phyloP scores from a whole-genome alignment of 2,888 invertebrate species.

The Polyploca ridens region DNA sequence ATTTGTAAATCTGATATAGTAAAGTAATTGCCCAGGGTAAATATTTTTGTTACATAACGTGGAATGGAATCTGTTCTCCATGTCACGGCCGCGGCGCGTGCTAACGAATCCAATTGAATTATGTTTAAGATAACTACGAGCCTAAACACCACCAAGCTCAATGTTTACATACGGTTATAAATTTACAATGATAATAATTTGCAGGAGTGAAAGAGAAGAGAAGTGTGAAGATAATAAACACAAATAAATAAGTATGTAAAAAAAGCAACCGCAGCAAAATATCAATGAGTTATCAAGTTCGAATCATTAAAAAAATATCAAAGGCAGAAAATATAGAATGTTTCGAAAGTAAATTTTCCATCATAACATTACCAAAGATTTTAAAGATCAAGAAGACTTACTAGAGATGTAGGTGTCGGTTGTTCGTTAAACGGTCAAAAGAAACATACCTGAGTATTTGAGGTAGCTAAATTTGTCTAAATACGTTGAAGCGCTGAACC shows the following conservation, averaged over 20 bases:
- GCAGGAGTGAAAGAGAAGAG: conserved; percentile 1
- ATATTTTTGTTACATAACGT: conserved; percentile 4
- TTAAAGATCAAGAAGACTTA: background rate
- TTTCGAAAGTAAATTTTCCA: no score
- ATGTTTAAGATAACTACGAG: background rate
- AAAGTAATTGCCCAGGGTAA: background rate
- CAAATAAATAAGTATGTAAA: background rate
- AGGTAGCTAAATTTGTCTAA: background rate
- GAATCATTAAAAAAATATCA: no score
- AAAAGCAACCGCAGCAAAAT: background rate
- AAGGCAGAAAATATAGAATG: no score
- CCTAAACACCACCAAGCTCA: background rate
- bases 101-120: conserved; percentile 4
- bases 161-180: background rate
- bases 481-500: background rate
- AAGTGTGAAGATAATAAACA: no score
- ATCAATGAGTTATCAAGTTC: no score
- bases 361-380: no score
- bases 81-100: conserved; percentile 4
- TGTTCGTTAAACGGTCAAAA: background rate
- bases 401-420: background rate
- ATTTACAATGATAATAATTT: conserved; percentile 3
- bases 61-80: conserved; percentile 1
- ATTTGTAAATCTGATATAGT: conserved; percentile 2
- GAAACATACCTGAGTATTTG: background rate